Conservation (phyloP, 2,888 invertebrate genomes). For the Aproaerema taeniolella region DNA sequence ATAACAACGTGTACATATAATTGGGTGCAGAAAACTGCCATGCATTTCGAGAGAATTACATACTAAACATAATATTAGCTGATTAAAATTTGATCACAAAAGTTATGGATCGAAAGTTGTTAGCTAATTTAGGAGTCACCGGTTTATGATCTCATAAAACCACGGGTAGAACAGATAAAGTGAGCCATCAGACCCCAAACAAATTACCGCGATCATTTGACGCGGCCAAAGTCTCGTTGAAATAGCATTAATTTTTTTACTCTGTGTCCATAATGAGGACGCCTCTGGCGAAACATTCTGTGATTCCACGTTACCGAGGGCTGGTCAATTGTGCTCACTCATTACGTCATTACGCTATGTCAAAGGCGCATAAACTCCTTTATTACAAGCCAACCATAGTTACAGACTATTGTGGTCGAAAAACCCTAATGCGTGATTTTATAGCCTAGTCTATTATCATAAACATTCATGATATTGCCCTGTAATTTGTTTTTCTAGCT, state of each 20-base stretch:
- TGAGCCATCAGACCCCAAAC: conserved; percentile 34
- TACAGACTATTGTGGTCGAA: conserved; percentile 23
- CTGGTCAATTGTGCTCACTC: conserved; percentile 37
- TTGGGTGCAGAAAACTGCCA: background rate
- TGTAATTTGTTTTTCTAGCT: conserved; percentile 19
- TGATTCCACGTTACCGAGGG: conserved; percentile 31
- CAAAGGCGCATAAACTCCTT: conserved; percentile 33
- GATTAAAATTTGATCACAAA: too few species aligned
- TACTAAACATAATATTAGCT: too few species aligned
- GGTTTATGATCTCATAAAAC: conserved; percentile 32
- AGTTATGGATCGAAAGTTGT: conserved; percentile 19
- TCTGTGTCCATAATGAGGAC: conserved; percentile 35
- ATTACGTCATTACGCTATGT: conserved; percentile 37
- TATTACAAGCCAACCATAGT: conserved; percentile 32
- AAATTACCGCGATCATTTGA: conserved; percentile 32
- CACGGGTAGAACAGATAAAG: conserved; percentile 28
- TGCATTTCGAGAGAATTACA: too few species aligned
- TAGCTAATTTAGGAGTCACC: conserved; percentile 21
- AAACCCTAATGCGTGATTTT: conserved; percentile 17
- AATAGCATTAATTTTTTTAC: conserved; percentile 36
- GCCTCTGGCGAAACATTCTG: conserved; percentile 39
- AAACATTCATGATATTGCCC: conserved; percentile 12
- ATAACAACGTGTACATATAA: conserved; percentile 2
- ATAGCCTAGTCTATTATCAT: conserved; percentile 23
- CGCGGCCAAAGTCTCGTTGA: conserved; percentile 26